Evolutionary conservation across 2,888 invertebrate species (phyloP), one percentile per base, ranked within the genome.

Genomic region (Andrena bucephala): DNA sequence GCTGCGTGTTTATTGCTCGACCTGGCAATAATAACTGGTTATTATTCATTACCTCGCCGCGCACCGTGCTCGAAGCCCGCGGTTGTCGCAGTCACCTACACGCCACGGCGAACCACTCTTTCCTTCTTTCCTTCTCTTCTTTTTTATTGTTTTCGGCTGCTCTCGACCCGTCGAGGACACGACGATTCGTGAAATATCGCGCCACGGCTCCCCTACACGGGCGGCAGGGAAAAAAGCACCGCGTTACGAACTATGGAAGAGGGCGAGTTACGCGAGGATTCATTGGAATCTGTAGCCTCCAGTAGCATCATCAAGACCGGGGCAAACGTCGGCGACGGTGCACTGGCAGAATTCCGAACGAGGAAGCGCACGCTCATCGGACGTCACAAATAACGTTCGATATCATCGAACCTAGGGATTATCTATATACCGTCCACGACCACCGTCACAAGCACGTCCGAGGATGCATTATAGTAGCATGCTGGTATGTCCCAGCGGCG

Each of bases 21-120:
- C 87, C 90, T 90, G 89, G 87, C 77, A 90, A 90, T 90, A 91
- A 92, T 90, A 91, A 91, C 89, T 85, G 88, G 89, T 90, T 89
- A 90, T 91, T 91, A 89, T 91, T 90, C 87, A 89, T 88, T 88
- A 88, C 83, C 73, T 83, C 54, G 79, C 59, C 57, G 70, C 77
- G 69, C 65, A 67, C 59, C 75, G 66, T 78, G 77, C 65, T 80
- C 74, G 63, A 70, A 77, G 81, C 73, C 80, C 84, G 84, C 71
- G 88, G 84, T 84, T 73, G 81, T 85, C 68, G 82, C 82, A 81
- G 83, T 86, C 83, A 87, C 86, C 85, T 77, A 70, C 83, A 79
- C 84, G 81, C 74, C 71, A 70, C 54, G 57, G 74, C 65, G 71
- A 83, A 76, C 83, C 85, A 31, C 63, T 84, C 79, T 75, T 68